Percentiles rank a stretch among this genome's conserved stretches.
phyloP scores from a whole-genome alignment of 1,140 invertebrate species.

The Bradynema listronoti region DNA sequence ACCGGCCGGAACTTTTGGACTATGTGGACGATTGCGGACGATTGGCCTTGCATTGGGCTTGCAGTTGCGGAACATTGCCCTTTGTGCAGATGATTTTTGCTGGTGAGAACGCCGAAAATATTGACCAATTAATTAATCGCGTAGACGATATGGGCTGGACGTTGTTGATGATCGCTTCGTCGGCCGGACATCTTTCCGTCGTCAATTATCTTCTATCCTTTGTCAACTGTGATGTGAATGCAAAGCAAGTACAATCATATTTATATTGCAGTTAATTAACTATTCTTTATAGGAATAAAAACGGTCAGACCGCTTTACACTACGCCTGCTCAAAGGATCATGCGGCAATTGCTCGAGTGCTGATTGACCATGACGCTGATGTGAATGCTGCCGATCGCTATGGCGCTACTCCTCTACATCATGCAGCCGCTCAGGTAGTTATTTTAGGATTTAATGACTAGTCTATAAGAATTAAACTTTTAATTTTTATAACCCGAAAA shows the following conservation, averaged over 20 bases:
- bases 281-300: slow-evolving; percentile 62
- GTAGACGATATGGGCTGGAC: no score
- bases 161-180: slow-evolving; percentile 71
- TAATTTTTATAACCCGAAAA: no score
- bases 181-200: slow-evolving; percentile 68
- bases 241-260: slow-evolving; percentile 28
- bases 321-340: slow-evolving; percentile 72
- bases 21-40: slow-evolving; percentile 26
- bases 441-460: no score
- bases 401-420: slow-evolving; percentile 23
- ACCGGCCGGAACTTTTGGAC: slow-evolving; percentile 4
- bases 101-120: no score
- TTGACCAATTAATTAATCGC: no score
- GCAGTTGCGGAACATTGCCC: slow-evolving; percentile 19
- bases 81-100: slow-evolving; percentile 22
- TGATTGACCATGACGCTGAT: slow-evolving; percentile 69
- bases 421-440: slow-evolving; percentile 23
- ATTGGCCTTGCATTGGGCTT: slow-evolving; percentile 30
- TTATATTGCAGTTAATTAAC: no score
- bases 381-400: slow-evolving; percentile 25
- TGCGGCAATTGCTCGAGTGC: slow-evolving; percentile 70
- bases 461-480: no score
- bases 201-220: slow-evolving; percentile 66
- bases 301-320: slow-evolving; percentile 70
- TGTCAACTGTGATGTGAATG: slow-evolving; percentile 58